These are phyloP conservation scores for Apocheima hispidaria DNA, from an alignment of 2,888 invertebrate species.

Conservation along the genomic window DNA sequence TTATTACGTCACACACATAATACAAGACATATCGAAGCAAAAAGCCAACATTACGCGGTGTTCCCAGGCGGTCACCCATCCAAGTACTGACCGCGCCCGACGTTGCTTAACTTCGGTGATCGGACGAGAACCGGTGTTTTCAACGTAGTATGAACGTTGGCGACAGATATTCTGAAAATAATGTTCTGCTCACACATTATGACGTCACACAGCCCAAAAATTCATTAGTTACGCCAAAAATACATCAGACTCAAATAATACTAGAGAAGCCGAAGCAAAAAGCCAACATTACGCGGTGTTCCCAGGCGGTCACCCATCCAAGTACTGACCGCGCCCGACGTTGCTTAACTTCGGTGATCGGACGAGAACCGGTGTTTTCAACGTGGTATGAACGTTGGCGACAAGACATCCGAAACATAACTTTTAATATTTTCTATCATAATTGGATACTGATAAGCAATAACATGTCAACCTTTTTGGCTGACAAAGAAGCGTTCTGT, in stretches of 20 bases:
- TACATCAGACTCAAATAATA: neutral
- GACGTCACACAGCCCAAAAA: neutral
- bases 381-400: constrained; percentile 56
- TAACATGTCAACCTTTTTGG: too few species aligned
- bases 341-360: constrained; percentile 80
- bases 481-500: too few species aligned
- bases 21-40: constrained; percentile 19
- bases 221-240: neutral
- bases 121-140: constrained; percentile 20
- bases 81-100: constrained; percentile 78
- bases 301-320: constrained; percentile 79
- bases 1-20: neutral
- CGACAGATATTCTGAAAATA: too few species aligned
- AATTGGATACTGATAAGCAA: too few species aligned
- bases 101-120: constrained; percentile 73
- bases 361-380: constrained; percentile 77
- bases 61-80: constrained; percentile 79
- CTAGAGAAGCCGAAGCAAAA: constrained; percentile 48
- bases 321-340: constrained; percentile 78
- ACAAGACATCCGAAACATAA: neutral
- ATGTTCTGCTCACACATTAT: neutral
- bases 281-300: constrained; percentile 71
- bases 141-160: constrained; percentile 16
- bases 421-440: too few species aligned
- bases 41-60: constrained; percentile 62